phyloP scores from a whole-genome alignment of 2,888 invertebrate genomes.

The Ceraclea dissimilis region DNA sequence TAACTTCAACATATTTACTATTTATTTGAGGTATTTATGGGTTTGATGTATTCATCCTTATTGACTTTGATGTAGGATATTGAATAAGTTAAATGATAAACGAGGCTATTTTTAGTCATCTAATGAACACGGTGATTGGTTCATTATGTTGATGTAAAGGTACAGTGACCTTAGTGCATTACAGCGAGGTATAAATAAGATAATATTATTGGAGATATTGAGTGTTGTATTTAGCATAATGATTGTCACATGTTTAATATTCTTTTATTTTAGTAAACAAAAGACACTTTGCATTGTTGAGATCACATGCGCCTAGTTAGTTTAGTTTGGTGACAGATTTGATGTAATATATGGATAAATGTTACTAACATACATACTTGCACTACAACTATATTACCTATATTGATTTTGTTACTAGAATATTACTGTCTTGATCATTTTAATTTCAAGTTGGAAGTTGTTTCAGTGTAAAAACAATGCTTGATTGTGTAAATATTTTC shows the following conservation, averaged over 20 bases:
- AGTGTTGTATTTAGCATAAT: background rate
- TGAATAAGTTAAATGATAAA: constrained; percentile 7
- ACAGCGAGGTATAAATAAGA: background rate
- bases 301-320: too few species aligned
- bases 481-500: background rate
- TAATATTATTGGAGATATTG: background rate
- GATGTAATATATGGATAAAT: too few species aligned
- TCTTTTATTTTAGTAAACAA: background rate
- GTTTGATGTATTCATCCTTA: background rate
- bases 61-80: constrained; percentile 9
- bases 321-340: too few species aligned
- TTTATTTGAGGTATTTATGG: constrained; percentile 19
- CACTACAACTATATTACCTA: too few species aligned
- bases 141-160: background rate
- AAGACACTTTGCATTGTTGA: too few species aligned
- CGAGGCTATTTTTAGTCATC: constrained; percentile 11
- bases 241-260: constrained; percentile 1
- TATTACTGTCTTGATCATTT: background rate
- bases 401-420: background rate
- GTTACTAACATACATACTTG: too few species aligned
- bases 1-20: constrained; percentile 4
- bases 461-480: background rate
- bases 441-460: background rate
- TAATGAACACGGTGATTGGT: constrained; percentile 3
- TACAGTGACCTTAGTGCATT: background rate